phyloP scores from a whole-genome alignment of 2,797 vertebrate genomes.

The Hapalemur alaotrensis region DNA sequence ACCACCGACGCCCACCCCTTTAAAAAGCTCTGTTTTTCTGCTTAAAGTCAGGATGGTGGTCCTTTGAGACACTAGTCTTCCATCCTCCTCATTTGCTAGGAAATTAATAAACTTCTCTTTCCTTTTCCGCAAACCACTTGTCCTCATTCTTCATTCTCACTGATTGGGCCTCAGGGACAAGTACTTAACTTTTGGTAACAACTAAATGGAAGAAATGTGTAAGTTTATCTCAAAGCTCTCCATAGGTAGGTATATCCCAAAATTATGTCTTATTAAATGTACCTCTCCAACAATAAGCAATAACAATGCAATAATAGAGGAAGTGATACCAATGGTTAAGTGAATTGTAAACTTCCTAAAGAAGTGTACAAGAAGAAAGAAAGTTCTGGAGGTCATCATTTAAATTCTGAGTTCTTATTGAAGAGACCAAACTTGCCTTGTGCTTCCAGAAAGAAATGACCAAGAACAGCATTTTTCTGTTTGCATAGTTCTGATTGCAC shows the following conservation, averaged over 20 bases:
- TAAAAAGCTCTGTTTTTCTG: too few relatives aligned
- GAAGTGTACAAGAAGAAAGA: not conserved
- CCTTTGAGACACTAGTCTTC: too few relatives aligned
- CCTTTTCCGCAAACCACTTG: too few relatives aligned
- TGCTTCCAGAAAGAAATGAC: constrained; percentile 57
- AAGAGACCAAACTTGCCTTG: constrained; percentile 45
- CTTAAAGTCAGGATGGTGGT: too few relatives aligned
- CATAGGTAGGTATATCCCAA: not conserved
- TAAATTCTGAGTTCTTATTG: not conserved
- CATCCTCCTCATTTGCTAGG: too few relatives aligned
- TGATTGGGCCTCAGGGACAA: too few relatives aligned
- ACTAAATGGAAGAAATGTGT: not conserved
- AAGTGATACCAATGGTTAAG: not conserved
- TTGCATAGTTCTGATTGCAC: constrained; percentile 50
- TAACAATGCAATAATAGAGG: not conserved
- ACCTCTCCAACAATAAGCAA: not conserved
- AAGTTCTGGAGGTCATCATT: constrained; percentile 34
- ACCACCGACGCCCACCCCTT: too few relatives aligned
- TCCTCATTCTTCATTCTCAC: too few relatives aligned
- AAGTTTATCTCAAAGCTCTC: constrained; percentile 22
- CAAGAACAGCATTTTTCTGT: constrained; percentile 38
- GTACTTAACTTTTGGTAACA: too few relatives aligned
- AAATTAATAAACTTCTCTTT: too few relatives aligned
- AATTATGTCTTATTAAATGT: not conserved
- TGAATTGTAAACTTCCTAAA: constrained; percentile 40